These are phyloP conservation scores for Pteria penguin DNA, from an alignment of 2,888 invertebrate genomes.

Conservation along the genomic window DNA sequence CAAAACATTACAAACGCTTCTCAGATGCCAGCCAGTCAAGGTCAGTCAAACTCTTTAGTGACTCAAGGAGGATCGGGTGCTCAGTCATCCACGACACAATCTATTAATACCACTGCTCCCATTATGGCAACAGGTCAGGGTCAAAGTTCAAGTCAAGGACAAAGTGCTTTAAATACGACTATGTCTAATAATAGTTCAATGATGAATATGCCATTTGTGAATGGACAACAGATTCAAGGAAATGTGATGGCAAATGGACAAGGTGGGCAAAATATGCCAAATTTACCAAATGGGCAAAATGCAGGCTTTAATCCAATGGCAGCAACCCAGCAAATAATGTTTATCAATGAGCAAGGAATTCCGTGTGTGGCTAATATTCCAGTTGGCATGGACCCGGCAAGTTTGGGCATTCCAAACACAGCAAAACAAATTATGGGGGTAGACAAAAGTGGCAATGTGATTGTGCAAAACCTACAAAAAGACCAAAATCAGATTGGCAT, in stretches of 20 bases:
- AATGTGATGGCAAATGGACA: conserved; percentile 50
- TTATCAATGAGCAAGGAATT: conserved; percentile 70
- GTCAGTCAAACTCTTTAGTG: conserved; percentile 23
- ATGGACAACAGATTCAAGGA: conserved; percentile 51
- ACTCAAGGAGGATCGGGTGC: conserved; percentile 40
- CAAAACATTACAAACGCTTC: conserved; percentile 48
- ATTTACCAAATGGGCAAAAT: conserved; percentile 5
- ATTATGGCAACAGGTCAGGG: conserved; percentile 60
- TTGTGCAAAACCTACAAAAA: conserved; percentile 34
- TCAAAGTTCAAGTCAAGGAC: conserved; percentile 24
- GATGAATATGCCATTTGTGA: conserved; percentile 60
- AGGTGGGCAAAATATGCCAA: conserved; percentile 40
- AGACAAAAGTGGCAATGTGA: conserved; percentile 29
- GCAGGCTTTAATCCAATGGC: conserved; percentile 31
- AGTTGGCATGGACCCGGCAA: conserved; percentile 45
- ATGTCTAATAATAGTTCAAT: conserved; percentile 46
- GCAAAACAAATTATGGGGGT: conserved; percentile 26
- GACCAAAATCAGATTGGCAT: conserved; percentile 43
- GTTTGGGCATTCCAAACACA: conserved; percentile 30
- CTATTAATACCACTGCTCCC: conserved; percentile 48
- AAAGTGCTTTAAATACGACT: conserved; percentile 21
- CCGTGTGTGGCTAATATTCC: conserved; percentile 64
- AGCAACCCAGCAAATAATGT: conserved; percentile 67
- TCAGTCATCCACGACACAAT: conserved; percentile 42
- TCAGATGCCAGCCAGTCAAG: conserved; percentile 28